Evolutionary conservation across 2,797 vertebrate genomes (phyloP), one percentile per base, ranked within the genome.

Genomic region (Clarias platycephalus): DNA sequence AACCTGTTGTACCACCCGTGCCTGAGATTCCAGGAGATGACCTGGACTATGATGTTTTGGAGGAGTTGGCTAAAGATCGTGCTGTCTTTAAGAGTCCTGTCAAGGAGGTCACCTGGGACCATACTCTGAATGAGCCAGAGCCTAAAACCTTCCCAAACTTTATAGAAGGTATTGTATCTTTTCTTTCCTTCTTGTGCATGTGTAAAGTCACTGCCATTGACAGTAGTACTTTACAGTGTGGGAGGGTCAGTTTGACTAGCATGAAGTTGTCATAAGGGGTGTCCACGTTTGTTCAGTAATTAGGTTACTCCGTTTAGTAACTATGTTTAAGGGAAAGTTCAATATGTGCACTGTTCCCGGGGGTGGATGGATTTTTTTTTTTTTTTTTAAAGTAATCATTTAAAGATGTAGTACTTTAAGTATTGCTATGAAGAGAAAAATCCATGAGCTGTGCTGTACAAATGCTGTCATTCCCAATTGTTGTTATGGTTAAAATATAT

Each of bases 131-230:
- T 4, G 92, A 93, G 0, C 93, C 95, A 9, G 94, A 94, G 84
- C 90, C 92, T 26, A 95, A 94, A 91, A 91, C 90, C 13, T 96
- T 93, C 88, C 94, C 94, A 9, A 93, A 95, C 90, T 95, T 95
- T 88, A 8, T 92, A 68, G 95, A 96, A 96, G 95, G 95, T 96
- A 90, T 71, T 71, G 76, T n/a, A 28, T 87, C 84, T 64, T 67
- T 81, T 28, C 85, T 89, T 55, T 80, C 87, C 88, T 91, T 92
- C 89, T 90, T 90, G 80, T 75, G 22, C 40, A 89, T 62, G 76
- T 58, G 87, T 91, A 89, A 91, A 90, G 88, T 89, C 87, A 89
- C 86, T 70, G 63, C 60, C 63, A 68, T 70, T 87, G 74, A 82
- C 55, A n/a, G n/a, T 68, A 81, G 85, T 88, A 83, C 88, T 91